Conservation (phyloP, 2,113 vertebrate species). For the Polypterus bichir region DNA sequence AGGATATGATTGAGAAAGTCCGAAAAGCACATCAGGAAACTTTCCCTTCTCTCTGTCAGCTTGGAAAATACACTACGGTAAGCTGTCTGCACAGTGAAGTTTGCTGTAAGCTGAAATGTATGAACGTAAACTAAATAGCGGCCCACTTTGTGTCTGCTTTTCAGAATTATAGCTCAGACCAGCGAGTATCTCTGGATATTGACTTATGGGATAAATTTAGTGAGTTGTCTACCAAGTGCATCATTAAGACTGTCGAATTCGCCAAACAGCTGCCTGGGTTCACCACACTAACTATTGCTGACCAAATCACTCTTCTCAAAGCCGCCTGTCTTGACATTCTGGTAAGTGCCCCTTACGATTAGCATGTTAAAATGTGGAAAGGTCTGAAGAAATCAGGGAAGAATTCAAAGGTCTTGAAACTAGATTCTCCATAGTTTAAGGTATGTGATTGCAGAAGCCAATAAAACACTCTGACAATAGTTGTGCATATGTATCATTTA, state of each 20-base stretch:
- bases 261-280: constrained; percentile 96
- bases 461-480: no score
- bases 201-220: constrained; percentile 99
- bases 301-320: constrained; percentile 97
- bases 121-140: no score
- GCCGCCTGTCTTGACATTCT: constrained; percentile 94
- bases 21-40: constrained; percentile 94
- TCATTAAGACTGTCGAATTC: constrained; percentile 97
- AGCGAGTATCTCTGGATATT: constrained; percentile 81
- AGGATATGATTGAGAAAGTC: constrained; percentile 90
- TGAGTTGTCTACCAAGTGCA: constrained; percentile 94
- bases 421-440: no score
- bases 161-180: constrained; percentile 91
- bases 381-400: no score
- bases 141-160: not conserved
- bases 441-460: no score
- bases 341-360: constrained; percentile 44
- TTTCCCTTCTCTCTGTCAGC: constrained; percentile 92
- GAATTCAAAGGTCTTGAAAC: no score
- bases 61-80: constrained; percentile 98
- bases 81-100: constrained; percentile 18
- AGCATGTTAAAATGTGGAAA: not conserved
- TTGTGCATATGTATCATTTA: no score
- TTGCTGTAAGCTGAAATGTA: not conserved
- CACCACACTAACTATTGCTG: constrained; percentile 88